Conservation (phyloP, 2,888 invertebrate genomes). For the Orchesella flavescens region DNA sequence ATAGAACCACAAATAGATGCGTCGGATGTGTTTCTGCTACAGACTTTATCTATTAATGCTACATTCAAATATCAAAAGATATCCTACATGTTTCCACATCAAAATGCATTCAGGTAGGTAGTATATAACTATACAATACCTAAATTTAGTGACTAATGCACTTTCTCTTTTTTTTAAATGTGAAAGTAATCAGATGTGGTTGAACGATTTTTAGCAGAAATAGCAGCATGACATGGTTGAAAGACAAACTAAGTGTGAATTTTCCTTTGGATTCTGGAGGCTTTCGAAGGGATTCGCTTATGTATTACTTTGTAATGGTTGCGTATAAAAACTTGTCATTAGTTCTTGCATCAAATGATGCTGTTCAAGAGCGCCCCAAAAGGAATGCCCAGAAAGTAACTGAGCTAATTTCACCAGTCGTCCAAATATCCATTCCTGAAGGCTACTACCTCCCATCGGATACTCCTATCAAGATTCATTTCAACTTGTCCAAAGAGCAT, state of each 20-base stretch:
- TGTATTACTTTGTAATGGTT: conserved; percentile 38
- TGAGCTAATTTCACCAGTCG: conserved; percentile 50
- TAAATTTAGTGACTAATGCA: no score
- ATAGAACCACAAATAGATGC: conserved; percentile 24
- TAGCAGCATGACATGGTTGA: conserved; percentile 32
- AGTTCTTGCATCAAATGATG: conserved; percentile 23
- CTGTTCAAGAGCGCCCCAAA: neutral
- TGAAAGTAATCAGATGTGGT: no score
- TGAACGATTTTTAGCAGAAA: conserved; percentile 4
- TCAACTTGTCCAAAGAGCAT: conserved; percentile 56
- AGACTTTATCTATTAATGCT: conserved; percentile 36
- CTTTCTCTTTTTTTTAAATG: no score
- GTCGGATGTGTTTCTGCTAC: conserved; percentile 52
- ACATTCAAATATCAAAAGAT: conserved; percentile 21
- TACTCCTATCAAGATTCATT: conserved; percentile 51
- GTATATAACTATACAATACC: neutral
- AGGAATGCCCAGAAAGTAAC: conserved; percentile 18
- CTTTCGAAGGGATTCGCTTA: conserved; percentile 9
- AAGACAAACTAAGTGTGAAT: conserved; percentile 35
- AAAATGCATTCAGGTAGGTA: conserved; percentile 9
- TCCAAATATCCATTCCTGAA: conserved; percentile 40
- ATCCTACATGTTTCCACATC: conserved; percentile 45
- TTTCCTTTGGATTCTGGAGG: conserved; percentile 51
- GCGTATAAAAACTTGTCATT: conserved; percentile 55
- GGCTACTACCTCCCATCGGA: conserved; percentile 28